These are phyloP conservation scores for Dasypogon diadema DNA, from an alignment of 2,888 invertebrate species.

Conservation along the genomic window DNA sequence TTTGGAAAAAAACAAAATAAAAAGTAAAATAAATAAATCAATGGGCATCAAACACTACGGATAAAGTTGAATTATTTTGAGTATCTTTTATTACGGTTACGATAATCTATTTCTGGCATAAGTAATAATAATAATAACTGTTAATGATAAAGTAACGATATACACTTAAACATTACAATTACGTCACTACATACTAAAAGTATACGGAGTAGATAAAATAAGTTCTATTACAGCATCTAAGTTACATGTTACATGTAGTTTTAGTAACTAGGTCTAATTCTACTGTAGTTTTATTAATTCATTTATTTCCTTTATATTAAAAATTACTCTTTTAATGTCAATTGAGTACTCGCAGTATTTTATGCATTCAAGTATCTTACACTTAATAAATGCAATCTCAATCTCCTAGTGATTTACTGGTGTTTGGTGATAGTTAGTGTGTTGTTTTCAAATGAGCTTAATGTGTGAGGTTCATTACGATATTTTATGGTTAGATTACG, in stretches of 20 bases:
- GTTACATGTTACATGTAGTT: slow-evolving; percentile 45
- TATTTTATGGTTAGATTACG: slow-evolving; percentile 7
- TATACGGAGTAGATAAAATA: slow-evolving; percentile 47
- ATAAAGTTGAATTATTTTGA: slow-evolving; percentile 42
- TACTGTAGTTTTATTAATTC: slow-evolving; percentile 22
- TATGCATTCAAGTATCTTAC: slow-evolving; percentile 34
- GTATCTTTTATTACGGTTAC: slow-evolving; percentile 49
- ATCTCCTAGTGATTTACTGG: slow-evolving; percentile 26
- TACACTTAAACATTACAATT: slow-evolving; percentile 46
- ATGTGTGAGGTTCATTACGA: slow-evolving; percentile 27
- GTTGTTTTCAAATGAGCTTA: not conserved
- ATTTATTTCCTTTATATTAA: slow-evolving; percentile 13
- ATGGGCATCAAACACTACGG: slow-evolving; percentile 46
- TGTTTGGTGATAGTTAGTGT: slow-evolving; percentile 1
- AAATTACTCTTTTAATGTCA: slow-evolving; percentile 4
- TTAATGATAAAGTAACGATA: slow-evolving; percentile 45
- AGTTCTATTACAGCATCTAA: slow-evolving; percentile 46
- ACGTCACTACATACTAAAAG: slow-evolving; percentile 38
- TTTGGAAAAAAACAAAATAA: not conserved
- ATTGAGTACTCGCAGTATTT: slow-evolving; percentile 33
- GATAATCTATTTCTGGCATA: slow-evolving; percentile 43
- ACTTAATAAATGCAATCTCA: slow-evolving; percentile 42
- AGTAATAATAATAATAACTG: slow-evolving; percentile 36
- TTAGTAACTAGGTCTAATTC: slow-evolving; percentile 32
- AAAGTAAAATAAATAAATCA: slow-evolving; percentile 9